phyloP scores from a whole-genome alignment of 2,797 vertebrate species.

The Enteromius viviparus region DNA sequence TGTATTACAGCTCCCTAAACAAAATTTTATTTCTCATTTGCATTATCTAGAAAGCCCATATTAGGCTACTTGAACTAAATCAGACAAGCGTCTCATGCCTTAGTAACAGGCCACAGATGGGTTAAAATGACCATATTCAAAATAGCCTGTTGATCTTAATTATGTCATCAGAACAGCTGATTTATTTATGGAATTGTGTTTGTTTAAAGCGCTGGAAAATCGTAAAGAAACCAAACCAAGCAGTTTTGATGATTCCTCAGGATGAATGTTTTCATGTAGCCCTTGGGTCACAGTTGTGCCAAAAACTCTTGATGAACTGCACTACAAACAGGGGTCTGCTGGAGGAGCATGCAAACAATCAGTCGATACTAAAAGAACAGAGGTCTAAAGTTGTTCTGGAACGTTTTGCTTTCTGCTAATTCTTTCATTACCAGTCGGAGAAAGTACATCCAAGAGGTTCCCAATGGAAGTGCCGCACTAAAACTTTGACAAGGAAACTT shows the following conservation, averaged over 20 bases:
- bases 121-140: constrained; percentile 20
- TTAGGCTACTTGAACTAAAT: constrained; percentile 2
- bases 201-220: constrained; percentile 46
- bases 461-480: constrained; percentile 80
- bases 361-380: constrained; percentile 62
- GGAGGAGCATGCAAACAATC: constrained; percentile 71
- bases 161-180: constrained; percentile 42
- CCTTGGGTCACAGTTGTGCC: constrained; percentile 75
- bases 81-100: not conserved
- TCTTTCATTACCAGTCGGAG: constrained; percentile 67
- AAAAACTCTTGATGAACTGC: constrained; percentile 69
- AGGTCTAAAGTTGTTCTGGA: constrained; percentile 55
- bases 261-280: constrained; percentile 73
- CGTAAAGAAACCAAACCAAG: constrained; percentile 61
- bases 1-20: not conserved
- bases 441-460: constrained; percentile 60
- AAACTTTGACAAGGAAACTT: constrained; percentile 71
- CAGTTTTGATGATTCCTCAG: constrained; percentile 67
- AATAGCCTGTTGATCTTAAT: constrained; percentile 43
- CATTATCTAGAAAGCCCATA: not conserved
- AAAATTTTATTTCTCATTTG: not conserved
- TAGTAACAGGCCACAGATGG: not conserved
- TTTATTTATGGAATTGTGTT: constrained; percentile 48
- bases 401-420: constrained; percentile 21
- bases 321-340: constrained; percentile 61